Evolutionary conservation across 2,797 vertebrate genomes (phyloP).

Genomic region (Philypnodon macrostomus): DNA sequence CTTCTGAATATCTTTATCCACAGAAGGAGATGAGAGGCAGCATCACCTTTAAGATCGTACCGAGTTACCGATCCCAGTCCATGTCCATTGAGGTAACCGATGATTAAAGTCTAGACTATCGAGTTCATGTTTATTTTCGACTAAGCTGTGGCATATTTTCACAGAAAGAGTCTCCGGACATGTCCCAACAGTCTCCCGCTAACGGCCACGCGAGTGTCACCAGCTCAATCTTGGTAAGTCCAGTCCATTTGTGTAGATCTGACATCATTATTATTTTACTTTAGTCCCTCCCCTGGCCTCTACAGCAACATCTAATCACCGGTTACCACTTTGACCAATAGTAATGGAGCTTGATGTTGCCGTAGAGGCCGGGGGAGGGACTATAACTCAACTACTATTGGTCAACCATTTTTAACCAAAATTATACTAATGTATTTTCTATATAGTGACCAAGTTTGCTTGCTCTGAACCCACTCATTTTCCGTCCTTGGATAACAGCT

Average conservation of each 20-base stretch:
- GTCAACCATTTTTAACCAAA: too few relatives aligned
- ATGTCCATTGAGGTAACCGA: constrained; percentile 92
- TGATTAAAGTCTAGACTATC: too few relatives aligned
- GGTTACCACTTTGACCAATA: too few relatives aligned
- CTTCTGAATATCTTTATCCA: neutral
- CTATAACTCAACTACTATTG: too few relatives aligned
- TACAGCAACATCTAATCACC: too few relatives aligned
- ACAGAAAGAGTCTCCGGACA: constrained; percentile 98
- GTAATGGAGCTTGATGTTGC: too few relatives aligned
- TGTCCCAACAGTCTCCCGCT: constrained; percentile 96
- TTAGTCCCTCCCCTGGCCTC: too few relatives aligned
- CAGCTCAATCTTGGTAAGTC: constrained; percentile 94
- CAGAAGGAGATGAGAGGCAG: constrained; percentile 98
- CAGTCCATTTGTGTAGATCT: neutral
- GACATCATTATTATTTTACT: too few relatives aligned
- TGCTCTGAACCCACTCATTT: too few relatives aligned
- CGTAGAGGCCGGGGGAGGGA: too few relatives aligned
- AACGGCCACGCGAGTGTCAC: constrained; percentile 98
- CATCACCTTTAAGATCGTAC: constrained; percentile 99
- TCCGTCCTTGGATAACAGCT: neutral
- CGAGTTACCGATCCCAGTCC: constrained; percentile 94
- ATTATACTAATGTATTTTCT: too few relatives aligned
- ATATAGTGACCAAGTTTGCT: too few relatives aligned
- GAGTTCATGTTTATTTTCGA: neutral
- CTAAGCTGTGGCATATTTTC: neutral